Evolutionary conservation across 2,113 vertebrate genomes (phyloP).

Genomic region (Lasiurus cinereus): DNA sequence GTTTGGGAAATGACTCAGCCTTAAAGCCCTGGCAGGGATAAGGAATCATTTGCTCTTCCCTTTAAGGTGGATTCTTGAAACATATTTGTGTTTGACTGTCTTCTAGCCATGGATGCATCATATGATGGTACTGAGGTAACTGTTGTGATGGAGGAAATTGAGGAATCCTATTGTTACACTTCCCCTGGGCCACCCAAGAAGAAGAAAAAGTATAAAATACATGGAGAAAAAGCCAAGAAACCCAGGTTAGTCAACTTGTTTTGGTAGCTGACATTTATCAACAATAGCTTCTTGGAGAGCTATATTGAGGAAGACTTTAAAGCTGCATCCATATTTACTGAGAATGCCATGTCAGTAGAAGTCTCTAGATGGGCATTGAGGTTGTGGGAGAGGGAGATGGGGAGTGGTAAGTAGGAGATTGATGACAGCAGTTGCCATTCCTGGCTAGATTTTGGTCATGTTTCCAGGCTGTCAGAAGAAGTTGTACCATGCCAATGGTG

Average conservation of each 20-base stretch:
- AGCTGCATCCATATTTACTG: background rate
- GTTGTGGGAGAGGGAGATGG: too few relatives aligned
- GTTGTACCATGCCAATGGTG: background rate
- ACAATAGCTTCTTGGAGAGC: constrained; percentile 4
- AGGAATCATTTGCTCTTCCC: background rate
- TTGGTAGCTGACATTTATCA: constrained; percentile 39
- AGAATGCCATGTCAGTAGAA: background rate
- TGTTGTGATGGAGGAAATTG: constrained; percentile 94
- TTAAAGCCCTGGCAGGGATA: background rate
- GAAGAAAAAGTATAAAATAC: constrained; percentile 93
- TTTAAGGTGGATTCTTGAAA: constrained; percentile 3
- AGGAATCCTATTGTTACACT: constrained; percentile 89
- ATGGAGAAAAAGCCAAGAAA: constrained; percentile 93
- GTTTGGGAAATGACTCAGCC: constrained; percentile 31
- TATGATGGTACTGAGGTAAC: constrained; percentile 93
- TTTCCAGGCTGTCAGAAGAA: background rate
- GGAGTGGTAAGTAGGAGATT: background rate
- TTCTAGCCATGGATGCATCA: constrained; percentile 90
- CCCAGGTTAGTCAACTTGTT: constrained; percentile 90
- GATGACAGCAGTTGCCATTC: constrained; percentile 47
- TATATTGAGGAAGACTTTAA: constrained; percentile 1
- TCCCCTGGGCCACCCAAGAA: constrained; percentile 93
- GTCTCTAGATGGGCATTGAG: background rate
- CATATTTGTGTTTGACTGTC: constrained; percentile 48
- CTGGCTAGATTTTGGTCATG: background rate